Base-by-base conservation (phyloP, 1,140 invertebrate species). In the Drosophila bipectinata region DNA sequence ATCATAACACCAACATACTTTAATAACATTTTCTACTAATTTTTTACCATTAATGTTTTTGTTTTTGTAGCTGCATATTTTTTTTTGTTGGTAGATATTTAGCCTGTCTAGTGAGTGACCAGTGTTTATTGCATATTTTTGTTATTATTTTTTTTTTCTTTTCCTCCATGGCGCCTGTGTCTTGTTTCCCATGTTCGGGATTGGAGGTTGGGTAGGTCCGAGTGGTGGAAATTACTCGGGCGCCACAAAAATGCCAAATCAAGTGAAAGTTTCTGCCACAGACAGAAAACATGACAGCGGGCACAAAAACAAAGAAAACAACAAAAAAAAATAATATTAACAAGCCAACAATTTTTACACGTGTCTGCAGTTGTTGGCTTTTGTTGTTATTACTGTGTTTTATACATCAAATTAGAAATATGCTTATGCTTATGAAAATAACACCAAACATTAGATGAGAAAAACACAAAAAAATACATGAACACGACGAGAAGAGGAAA, bases 301-400 rank as follows among this genome's bases (percentile, higher is more conserved):
- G 34, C 49, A 24, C 58, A 58, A 51, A 76, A 71, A 39, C 60
- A 75, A 78, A 63, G 44, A 26, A 26, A 56, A 26, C 45, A 53
- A 37, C 57, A 51, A 45, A 1, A 5, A 55, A 62, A 54, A 52
- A 62, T 58, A 72, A 68, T 66, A 61, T 83, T 75, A 87, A 85
- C 78, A 82, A 74, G 82, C 78, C 47, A 61, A 72, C 85, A 72
- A 78, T 82, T 78, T 76, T 81, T 76, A 87, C 82, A 88, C 66
- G 60, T 82, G 78, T 85, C 69, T 52, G 74, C 54, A 39, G 69
- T 44, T 64, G 15, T 32, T 37, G 32, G 8, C 15, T 24, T 24
- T 62, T 74, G 57, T 57, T 72, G 69, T 57, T 76, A 52, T 58
- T 69, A 37, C 21, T 32, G 39, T 47, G 39, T 47, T 59, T 44